These are phyloP conservation scores for Anableps anableps DNA, from an alignment of 2,797 vertebrate genomes.

Conservation along the genomic window DNA sequence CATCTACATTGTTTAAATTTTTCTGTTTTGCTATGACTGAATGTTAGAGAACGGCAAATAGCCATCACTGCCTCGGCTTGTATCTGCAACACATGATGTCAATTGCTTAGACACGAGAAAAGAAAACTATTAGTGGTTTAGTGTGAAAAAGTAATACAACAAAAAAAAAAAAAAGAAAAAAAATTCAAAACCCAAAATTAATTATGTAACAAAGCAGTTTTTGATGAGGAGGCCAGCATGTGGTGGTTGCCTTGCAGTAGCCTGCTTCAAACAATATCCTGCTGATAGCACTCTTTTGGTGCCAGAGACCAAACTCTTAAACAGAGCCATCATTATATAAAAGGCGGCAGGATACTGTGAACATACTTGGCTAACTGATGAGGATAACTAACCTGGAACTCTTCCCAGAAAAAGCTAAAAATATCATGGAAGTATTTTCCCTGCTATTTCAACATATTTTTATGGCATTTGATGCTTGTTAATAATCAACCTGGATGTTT, in stretches of 20 bases:
- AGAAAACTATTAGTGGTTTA: conserved; percentile 20
- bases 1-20: conserved; percentile 8
- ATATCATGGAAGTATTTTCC: conserved; percentile 19
- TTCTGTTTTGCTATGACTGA: conserved; percentile 6
- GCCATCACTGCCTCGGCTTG: conserved; percentile 34
- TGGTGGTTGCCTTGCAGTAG: conserved; percentile 53
- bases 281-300: conserved; percentile 39
- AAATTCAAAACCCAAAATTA: conserved; percentile 18
- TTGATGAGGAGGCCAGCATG: conserved; percentile 41
- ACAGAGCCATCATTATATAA: conserved; percentile 35
- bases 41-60: not conserved
- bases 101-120: conserved; percentile 36
- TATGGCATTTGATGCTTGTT: conserved; percentile 31
- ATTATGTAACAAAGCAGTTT: conserved; percentile 60
- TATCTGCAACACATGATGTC: conserved; percentile 26
- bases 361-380: conserved; percentile 18
- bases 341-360: conserved; percentile 11
- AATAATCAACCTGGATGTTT: conserved; percentile 27
- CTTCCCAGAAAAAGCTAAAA: conserved; percentile 23
- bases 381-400: conserved; percentile 22
- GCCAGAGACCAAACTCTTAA: conserved; percentile 54
- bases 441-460: conserved; percentile 16
- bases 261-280: conserved; percentile 53
- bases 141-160: conserved; percentile 28
- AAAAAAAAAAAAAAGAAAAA: conserved; percentile 11